phyloP scores from a whole-genome alignment of 2,888 invertebrate species.

The Cephus nigrinus region DNA sequence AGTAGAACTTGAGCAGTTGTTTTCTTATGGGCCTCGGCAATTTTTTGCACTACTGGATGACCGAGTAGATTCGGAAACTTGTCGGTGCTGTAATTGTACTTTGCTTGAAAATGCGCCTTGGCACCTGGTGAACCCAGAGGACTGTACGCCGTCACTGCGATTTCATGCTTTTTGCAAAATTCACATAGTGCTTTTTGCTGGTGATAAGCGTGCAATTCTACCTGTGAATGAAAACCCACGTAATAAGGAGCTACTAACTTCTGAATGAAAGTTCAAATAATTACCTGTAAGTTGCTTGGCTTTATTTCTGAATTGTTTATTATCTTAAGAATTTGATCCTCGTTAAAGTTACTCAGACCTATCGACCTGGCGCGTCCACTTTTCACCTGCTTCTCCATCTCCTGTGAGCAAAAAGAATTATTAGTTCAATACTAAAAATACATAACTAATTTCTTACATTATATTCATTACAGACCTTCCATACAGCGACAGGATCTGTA shows the following conservation, averaged over 20 bases:
- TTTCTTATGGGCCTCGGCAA: conserved; percentile 72
- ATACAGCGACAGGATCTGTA: conserved; percentile 76
- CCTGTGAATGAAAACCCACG: conserved; percentile 46
- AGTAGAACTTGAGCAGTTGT: conserved; percentile 79
- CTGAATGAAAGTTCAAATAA: background rate
- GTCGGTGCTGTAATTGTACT: conserved; percentile 72
- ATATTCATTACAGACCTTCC: conserved; percentile 71
- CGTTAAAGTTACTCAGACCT: conserved; percentile 85
- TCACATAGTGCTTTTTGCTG: conserved; percentile 76
- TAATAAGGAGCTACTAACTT: background rate
- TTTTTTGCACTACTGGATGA: conserved; percentile 70
- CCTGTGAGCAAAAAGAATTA: conserved; percentile 64
- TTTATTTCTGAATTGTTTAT: conserved; percentile 72
- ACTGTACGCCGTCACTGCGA: conserved; percentile 78
- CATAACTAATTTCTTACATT: background rate
- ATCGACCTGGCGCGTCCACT: conserved; percentile 76
- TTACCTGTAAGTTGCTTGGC: conserved; percentile 76
- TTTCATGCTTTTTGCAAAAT: conserved; percentile 73
- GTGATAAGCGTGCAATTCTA: conserved; percentile 82
- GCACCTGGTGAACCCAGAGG: conserved; percentile 81
- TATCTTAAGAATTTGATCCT: conserved; percentile 74
- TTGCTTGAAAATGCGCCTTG: conserved; percentile 72
- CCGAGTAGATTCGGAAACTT: conserved; percentile 74
- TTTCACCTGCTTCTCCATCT: conserved; percentile 77
- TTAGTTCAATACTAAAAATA: background rate